Base-by-base conservation (phyloP, 2,888 invertebrate species). In the Heliconius hortense region DNA sequence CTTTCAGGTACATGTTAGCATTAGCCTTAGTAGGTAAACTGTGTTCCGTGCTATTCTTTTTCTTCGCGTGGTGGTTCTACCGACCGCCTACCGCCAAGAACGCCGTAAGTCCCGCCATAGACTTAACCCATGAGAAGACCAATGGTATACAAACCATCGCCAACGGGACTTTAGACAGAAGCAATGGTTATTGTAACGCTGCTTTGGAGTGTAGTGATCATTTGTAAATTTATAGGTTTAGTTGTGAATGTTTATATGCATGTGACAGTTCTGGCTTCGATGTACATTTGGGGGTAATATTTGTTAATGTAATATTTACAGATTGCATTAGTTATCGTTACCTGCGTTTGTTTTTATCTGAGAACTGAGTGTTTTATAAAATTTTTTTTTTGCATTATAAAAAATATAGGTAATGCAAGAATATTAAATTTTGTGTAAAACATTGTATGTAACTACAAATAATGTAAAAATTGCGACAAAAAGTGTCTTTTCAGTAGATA, bases 1-100 rank as follows among this genome's bases (percentile, higher is more conserved):
- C 13, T 59, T 62, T 90, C 91, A 96, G 96, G 82, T 96, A 96
- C 84, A 96, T 97, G 95, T 91, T 97, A 82, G 95, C 96, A 0
- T 88, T 97, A 72, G 96, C 96, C 1, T 88, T 97, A 74, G 94
- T 96, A 48, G 96, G 96, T 21, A 97, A 97, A 88, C 90, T 95
- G 7, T 95, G 96, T 72, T 96, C 97, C 0, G 88, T 96, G 0
- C 83, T 96, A 0, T 97, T 96, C 91, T 97, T 97, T 90, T 95
- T 96, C 88, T 90, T 96, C 60, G 96, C 97, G 72, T 96, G 96
- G 96, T 95, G 96, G 95, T 95, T 95, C 85, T 97, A 97, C 89
- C 95, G 95, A 72, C 95, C 96, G 28, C 96, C 96, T 0, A 93
- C 94, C 10, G 86, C 87, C 31, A 81, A 85, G 63, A 90, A 90